These are phyloP conservation scores for Hypotaenidia philippensis DNA, from an alignment of 2,797 vertebrate species.

Conservation along the genomic window DNA sequence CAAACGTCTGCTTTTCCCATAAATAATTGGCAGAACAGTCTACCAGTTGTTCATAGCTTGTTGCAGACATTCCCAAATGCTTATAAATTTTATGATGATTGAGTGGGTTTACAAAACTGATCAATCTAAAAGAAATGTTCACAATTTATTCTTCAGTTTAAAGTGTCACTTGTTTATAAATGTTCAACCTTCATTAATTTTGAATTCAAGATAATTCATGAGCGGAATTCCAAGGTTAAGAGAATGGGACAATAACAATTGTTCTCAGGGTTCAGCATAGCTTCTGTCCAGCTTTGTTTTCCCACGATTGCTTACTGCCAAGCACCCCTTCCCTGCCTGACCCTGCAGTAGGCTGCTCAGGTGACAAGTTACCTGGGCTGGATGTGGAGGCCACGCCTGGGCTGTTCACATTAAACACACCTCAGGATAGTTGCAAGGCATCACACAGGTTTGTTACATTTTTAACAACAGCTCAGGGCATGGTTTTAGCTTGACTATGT, in stretches of 20 bases:
- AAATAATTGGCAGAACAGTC: background rate
- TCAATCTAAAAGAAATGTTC: background rate
- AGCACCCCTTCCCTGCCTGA: background rate
- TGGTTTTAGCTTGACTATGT: background rate
- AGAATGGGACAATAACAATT: background rate
- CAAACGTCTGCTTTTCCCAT: background rate
- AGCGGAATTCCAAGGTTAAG: background rate
- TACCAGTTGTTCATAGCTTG: background rate
- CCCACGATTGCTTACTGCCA: background rate
- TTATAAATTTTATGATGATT: background rate
- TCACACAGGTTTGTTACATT: background rate
- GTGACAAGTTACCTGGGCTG: background rate
- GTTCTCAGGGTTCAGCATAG: background rate
- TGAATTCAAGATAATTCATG: background rate
- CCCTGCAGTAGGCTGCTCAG: rapidly evolving
- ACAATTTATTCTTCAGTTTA: background rate
- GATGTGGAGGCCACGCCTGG: rapidly evolving
- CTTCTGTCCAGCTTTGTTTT: background rate
- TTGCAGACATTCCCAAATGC: background rate
- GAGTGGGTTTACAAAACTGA: background rate
- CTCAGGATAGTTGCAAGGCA: background rate
- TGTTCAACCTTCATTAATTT: background rate
- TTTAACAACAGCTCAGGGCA: background rate
- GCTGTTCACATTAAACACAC: background rate
- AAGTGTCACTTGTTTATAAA: background rate